Base-by-base conservation (phyloP, 1,140 invertebrate species). In the Philotrypesis tridentata region DNA sequence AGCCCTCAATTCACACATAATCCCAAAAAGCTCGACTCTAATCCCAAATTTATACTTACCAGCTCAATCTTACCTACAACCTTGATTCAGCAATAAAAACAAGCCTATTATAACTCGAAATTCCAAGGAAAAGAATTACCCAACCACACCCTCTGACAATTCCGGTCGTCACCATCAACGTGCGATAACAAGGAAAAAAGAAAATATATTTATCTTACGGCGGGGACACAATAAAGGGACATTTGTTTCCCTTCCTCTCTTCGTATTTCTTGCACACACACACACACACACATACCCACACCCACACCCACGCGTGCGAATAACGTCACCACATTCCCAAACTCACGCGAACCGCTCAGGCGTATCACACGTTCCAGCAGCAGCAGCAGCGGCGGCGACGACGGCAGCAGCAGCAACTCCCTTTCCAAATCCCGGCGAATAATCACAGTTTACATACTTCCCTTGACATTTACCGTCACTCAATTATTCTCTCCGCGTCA, bases 371-470 rank as follows among this genome's bases (percentile, higher is more conserved):
- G 33, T 37, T 37, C 33, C 33, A 37, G 3, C 3, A 9, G 9
- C 43, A 17, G 9, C 27, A 1, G n/a, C n/a, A n/a, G n/a, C n/a
- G n/a, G n/a, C n/a, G n/a, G n/a, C n/a, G n/a, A n/a, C n/a, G n/a
- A n/a, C n/a, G n/a, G n/a, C 33, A 37, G 3, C 3, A 9, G 9
- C 43, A 17, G 9, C 27, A 1, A n/a, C 43, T 17, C 72, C n/a
- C 72, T 48, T 37, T 55, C 43, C 11, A 27, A 29, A 21, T 74
- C 48, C 25, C 61, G 23, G 4, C 55, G 25, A 31, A 74, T 55
- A 74, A 81, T 81, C 79, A 75, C 23, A 74, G 79, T 80, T 80
- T 80, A 80, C 61, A 74, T 68, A 67, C 79, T 74, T 75, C 27
- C 29, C 79, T 37, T 33, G 71, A 67, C 72, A 68, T 81, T 81